Evolutionary conservation across 2,888 invertebrate species (phyloP).

Genomic region (Anthophora plumipes): DNA sequence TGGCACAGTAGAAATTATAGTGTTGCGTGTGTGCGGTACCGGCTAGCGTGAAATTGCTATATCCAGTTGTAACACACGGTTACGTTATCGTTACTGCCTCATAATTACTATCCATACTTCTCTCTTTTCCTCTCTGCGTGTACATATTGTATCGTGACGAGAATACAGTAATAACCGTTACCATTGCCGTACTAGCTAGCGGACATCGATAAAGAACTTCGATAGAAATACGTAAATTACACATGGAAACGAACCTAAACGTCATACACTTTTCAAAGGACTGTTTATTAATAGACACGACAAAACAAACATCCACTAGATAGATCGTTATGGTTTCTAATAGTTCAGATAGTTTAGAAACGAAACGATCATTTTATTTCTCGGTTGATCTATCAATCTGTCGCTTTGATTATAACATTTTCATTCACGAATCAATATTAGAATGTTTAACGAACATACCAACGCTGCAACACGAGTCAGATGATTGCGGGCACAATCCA

Average conservation of each 20-base stretch:
- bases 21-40: conserved; percentile 42
- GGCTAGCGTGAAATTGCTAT: conserved; percentile 52
- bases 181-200: conserved; percentile 13
- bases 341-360: not conserved
- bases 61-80: conserved; percentile 46
- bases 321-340: no score
- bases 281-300: not conserved
- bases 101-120: conserved; percentile 42
- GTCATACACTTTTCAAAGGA: not conserved
- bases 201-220: conserved; percentile 18
- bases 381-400: not conserved
- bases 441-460: conserved; percentile 43
- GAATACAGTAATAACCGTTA: conserved; percentile 36
- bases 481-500: conserved; percentile 21
- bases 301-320: not conserved
- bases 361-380: not conserved
- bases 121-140: not conserved
- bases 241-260: not conserved
- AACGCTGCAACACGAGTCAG: conserved; percentile 56
- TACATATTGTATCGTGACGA: conserved; percentile 24
- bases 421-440: not conserved
- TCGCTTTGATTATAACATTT: not conserved
- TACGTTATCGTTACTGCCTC: conserved; percentile 49
- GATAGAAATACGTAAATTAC: conserved; percentile 23
- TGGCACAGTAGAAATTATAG: conserved; percentile 56